A percentile compares a stretch with the other conserved stretches of the same genome.
Conservation (phyloP, 2,888 invertebrate species). For the Syritta pipiens region DNA sequence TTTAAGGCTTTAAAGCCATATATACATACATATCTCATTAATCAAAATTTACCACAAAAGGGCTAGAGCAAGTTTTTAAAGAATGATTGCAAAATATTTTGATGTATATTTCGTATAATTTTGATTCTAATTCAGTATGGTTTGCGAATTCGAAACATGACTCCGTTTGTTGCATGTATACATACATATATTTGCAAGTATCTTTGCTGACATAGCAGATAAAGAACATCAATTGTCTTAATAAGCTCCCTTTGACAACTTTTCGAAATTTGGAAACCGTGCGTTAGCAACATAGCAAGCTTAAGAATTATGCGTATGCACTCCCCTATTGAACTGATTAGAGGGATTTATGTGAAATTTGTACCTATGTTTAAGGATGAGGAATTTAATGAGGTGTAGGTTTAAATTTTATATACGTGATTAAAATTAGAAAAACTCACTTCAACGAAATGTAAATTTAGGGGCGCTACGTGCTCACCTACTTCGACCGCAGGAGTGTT, state of each 20-base stretch:
- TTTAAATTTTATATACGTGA: constrained; percentile 68
- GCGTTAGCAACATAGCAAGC: neutral
- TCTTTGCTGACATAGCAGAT: neutral
- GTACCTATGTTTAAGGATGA: constrained; percentile 37
- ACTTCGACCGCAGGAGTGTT: constrained; percentile 44
- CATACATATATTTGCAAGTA: neutral
- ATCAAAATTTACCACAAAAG: too few species aligned
- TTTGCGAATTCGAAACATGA: too few species aligned
- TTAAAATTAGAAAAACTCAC: constrained; percentile 65
- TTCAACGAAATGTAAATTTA: constrained; percentile 64
- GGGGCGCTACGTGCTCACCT: constrained; percentile 63
- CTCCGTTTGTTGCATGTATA: too few species aligned
- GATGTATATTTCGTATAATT: too few species aligned
- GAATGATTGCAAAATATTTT: too few species aligned
- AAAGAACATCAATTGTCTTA: too few species aligned
- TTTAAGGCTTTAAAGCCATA: too few species aligned
- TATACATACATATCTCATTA: too few species aligned
- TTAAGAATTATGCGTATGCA: constrained; percentile 24
- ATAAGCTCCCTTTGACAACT: too few species aligned
- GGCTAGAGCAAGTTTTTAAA: too few species aligned
- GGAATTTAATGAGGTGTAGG: constrained; percentile 66
- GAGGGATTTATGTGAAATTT: constrained; percentile 56
- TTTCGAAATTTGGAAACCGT: too few species aligned
- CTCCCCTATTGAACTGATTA: constrained; percentile 61
- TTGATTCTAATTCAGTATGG: too few species aligned